Conservation (phyloP, 2,888 invertebrate genomes). For the Amphipoea oculea region DNA sequence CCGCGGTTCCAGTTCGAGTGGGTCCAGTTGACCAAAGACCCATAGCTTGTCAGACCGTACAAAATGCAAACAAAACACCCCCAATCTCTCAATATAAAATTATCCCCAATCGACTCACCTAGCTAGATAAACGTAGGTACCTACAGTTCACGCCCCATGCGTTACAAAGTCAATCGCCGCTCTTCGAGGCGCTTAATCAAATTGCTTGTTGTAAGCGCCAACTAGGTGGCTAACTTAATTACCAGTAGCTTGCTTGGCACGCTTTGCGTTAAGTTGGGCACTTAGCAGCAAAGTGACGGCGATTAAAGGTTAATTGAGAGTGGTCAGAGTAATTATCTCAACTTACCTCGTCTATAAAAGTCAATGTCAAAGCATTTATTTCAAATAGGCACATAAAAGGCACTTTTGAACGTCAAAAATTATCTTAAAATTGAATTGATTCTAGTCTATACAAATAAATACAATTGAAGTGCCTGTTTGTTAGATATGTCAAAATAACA, state of each 20-base stretch:
- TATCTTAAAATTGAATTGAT: too few relatives aligned
- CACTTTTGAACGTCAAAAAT: too few relatives aligned
- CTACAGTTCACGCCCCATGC: conserved; percentile 3
- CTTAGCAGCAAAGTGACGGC: conserved; percentile 5
- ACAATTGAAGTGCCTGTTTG: too few relatives aligned
- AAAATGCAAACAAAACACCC: not conserved
- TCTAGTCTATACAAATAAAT: too few relatives aligned
- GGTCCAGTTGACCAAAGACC: too few relatives aligned
- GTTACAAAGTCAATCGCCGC: conserved; percentile 38
- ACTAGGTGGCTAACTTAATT: conserved; percentile 54
- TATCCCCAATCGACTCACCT: not conserved
- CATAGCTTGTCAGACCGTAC: too few relatives aligned
- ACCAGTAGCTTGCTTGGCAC: conserved; percentile 14
- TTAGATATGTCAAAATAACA: too few relatives aligned
- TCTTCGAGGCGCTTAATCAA: conserved; percentile 25
- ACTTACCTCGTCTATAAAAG: too few relatives aligned
- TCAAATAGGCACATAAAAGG: too few relatives aligned
- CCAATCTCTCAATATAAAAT: not conserved
- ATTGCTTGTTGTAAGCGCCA: conserved; percentile 39
- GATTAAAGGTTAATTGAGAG: not conserved
- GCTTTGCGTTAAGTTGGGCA: conserved; percentile 24
- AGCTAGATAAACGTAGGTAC: not conserved
- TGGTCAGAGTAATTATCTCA: not conserved
- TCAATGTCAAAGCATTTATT: too few relatives aligned
- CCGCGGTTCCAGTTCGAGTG: too few relatives aligned